A percentile compares a stretch with the other conserved stretches of the same genome.
These are phyloP conservation scores for Xyrichtys novacula DNA, from an alignment of 2,797 vertebrate genomes.

Conservation along the genomic window DNA sequence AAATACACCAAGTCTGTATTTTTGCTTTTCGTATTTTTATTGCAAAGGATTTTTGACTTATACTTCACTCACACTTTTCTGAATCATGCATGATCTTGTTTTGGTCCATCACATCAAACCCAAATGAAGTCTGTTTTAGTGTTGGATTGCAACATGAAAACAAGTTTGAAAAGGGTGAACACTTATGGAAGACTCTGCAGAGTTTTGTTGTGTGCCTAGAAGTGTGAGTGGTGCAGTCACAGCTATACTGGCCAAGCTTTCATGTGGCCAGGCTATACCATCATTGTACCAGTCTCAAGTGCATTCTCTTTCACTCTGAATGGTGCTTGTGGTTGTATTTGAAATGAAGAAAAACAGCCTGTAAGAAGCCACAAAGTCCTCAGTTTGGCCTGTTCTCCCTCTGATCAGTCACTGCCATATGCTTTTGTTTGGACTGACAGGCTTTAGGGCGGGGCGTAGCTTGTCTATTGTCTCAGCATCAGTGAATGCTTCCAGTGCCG, in stretches of 20 bases:
- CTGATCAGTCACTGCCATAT: constrained; percentile 64
- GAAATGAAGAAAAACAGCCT: constrained; percentile 56
- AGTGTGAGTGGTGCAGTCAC: constrained; percentile 44
- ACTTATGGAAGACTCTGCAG: not conserved
- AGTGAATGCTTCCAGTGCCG: constrained; percentile 60
- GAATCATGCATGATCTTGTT: not conserved
- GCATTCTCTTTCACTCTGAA: constrained; percentile 62
- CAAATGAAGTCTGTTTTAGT: not conserved
- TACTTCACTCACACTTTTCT: not conserved
- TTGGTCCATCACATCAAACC: not conserved
- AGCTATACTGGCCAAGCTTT: constrained; percentile 50
- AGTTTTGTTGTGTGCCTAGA: constrained; percentile 25
- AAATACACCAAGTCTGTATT: too few species aligned
- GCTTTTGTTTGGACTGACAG: constrained; percentile 65
- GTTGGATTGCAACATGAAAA: not conserved
- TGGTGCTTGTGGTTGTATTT: constrained; percentile 63
- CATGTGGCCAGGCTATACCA: constrained; percentile 62
- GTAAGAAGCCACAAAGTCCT: constrained; percentile 63
- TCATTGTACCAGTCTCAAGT: too few species aligned
- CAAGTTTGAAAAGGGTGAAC: not conserved
- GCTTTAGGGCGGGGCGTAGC: constrained; percentile 51
- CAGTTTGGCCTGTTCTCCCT: constrained; percentile 55
- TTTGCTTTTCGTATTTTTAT: not conserved
- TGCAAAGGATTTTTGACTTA: not conserved
- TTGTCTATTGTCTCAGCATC: constrained; percentile 60